phyloP scores from a whole-genome alignment of 1,140 invertebrate species.

The Hypsibius dujardini region DNA sequence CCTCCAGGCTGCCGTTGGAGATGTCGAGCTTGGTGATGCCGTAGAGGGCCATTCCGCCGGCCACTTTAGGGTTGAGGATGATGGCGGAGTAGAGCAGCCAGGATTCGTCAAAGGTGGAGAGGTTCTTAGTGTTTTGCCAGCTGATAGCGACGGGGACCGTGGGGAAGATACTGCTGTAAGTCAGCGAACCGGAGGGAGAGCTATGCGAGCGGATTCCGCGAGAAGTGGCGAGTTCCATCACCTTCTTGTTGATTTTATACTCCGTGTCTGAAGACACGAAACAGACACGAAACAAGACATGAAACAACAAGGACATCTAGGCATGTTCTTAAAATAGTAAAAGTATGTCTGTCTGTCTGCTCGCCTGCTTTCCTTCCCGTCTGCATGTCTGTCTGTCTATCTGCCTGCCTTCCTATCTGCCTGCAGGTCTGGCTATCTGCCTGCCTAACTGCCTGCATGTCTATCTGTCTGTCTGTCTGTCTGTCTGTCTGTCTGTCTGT shows the following conservation, averaged over 20 bases:
- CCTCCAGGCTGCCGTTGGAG: conserved; percentile 65
- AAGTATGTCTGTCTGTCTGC: too few species aligned
- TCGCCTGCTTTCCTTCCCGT: too few species aligned
- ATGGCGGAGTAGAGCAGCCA: conserved; percentile 68
- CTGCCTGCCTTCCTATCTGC: too few species aligned
- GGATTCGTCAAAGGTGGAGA: conserved; percentile 42
- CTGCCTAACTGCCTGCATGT: too few species aligned
- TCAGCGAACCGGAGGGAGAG: conserved; percentile 22
- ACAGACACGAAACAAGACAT: too few species aligned
- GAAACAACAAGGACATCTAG: too few species aligned
- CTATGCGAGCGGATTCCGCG: conserved; percentile 21
- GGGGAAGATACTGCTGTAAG: conserved; percentile 51
- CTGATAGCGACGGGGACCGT: conserved; percentile 73
- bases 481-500: too few species aligned
- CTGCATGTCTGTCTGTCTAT: too few species aligned
- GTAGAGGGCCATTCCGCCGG: conserved; percentile 48
- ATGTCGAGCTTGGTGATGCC: conserved; percentile 84
- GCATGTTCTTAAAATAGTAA: too few species aligned
- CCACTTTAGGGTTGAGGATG: conserved; percentile 61
- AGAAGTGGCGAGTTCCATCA: conserved; percentile 45
- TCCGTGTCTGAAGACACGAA: conserved; percentile 36
- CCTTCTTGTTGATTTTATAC: conserved; percentile 57
- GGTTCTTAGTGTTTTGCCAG: conserved; percentile 69
- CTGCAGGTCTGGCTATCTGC: too few species aligned
- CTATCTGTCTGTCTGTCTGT: too few species aligned